Evolutionary conservation across 2,888 invertebrate species (phyloP), one percentile per base, ranked within the genome.

Genomic region (Pyrgus malvae): DNA sequence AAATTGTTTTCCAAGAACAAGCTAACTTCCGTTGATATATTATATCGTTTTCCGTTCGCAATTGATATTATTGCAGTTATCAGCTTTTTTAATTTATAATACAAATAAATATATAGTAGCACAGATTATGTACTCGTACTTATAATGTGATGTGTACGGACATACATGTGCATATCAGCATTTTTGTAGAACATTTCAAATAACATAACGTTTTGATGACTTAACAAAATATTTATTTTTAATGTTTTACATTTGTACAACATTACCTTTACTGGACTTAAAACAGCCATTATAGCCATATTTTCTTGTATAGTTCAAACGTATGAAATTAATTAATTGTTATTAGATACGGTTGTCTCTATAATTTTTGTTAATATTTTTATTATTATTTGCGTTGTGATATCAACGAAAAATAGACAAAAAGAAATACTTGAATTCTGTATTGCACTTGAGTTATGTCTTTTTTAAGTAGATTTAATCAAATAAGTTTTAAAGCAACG

Each of bases 21-120:
- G 16, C 8, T 38, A 7, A 16, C 38, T 25, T 48, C 48, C 37
- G 35, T 17, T 45, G 29, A 9, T 23, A 37, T 37, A 37, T 37
- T 27, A 16, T 27, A 37, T 23, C 48, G 21, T 27, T 48, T 48
- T 48, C 48, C 48, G 37, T 48, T 48, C n/a, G 21, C 16, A 37
- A 35, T 16, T 27, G 21, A 35, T 33, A 14, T 5, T 17, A 19
- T 6, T 11, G 38, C 21, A 38, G 19, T 19, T 11, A 38, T 38
- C 17, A 38, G 6, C 3, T 23, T 6, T 23, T 23, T 4, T 23
- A 23, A 4, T n/a, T n/a, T n/a, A n/a, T n/a, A n/a, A n/a, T n/a
- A n/a, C n/a, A n/a, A n/a, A n/a, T n/a, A n/a, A n/a, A n/a, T n/a
- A n/a, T n/a, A n/a, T n/a, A n/a, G n/a, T n/a, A n/a, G n/a, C n/a